Base-by-base conservation (phyloP, 2,888 invertebrate genomes). In the Tinea semifulvella region DNA sequence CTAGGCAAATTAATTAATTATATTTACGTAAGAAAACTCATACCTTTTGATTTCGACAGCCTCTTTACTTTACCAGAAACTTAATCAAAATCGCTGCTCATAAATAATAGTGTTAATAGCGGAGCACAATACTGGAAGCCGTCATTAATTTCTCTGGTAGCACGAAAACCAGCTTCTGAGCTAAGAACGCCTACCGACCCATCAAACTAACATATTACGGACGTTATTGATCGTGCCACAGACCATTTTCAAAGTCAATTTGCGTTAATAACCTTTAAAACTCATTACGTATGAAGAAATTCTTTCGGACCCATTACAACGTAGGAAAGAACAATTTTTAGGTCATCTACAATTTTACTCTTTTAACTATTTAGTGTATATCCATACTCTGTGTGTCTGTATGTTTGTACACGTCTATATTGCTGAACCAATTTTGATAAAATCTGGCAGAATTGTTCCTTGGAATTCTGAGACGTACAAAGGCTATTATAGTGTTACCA, bases 221-320 rank as follows among this genome's bases (percentile, higher is more conserved):
- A 55, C 53, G 55, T 58, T 65, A 65, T 65, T 66, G 66, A 67
- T 65, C 57, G 55, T 56, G 54, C 58, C 55, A 56, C 56, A 53
- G 57, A 53, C 56, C 61, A 58, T 52, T 60, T 61, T 58, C 58
- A 52, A 61, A 61, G 58, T 69, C 65, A 68, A 74, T 75, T 75
- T 73, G 61, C 63, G 61, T 68, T 75, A 73, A 76, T 75, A 72
- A 70, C 73, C 69, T 67, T 62, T 58, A 68, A 68, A 74, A 68
- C 65, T 70, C 68, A 70, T 74, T 70, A 70, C 51, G 55, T 58
- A 58, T 64, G 61, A 58, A 62, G 62, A 58, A 63, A 63, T 57
- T 55, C 49, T 51, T 56, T 43, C 54, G 53, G 44, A 43, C 25
- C 49, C 51, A 51, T 50, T 56, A 42, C 17, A 18, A 11, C 2